Conservation (phyloP, 2,888 invertebrate species). For the Apantesis nais region DNA sequence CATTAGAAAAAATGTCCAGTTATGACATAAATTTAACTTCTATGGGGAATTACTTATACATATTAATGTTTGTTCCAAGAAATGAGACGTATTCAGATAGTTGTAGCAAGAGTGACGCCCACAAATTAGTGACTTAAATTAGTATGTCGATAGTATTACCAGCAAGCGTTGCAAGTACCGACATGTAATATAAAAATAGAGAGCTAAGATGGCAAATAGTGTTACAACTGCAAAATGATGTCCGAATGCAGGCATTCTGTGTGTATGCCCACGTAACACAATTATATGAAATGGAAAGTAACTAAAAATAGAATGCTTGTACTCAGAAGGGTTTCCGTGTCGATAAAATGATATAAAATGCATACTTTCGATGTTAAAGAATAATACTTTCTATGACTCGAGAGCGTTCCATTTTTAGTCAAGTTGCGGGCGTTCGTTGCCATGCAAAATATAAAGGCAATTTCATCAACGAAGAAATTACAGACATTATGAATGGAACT, state of each 20-base stretch:
- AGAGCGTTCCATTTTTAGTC: slow-evolving; percentile 80
- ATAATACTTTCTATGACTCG: slow-evolving; percentile 77
- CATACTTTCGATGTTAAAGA: slow-evolving; percentile 65
- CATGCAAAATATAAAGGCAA: slow-evolving; percentile 62
- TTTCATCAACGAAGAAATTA: slow-evolving; percentile 49
- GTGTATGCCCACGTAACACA: slow-evolving; percentile 21
- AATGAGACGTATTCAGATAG: slow-evolving; percentile 20
- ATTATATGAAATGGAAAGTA: slow-evolving; percentile 39
- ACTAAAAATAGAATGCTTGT: slow-evolving; percentile 36
- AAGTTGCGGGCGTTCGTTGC: slow-evolving; percentile 69
- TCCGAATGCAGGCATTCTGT: slow-evolving; percentile 32
- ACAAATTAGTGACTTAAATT: slow-evolving; percentile 33
- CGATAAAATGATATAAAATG: slow-evolving; percentile 60
- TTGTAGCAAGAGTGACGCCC: slow-evolving; percentile 41
- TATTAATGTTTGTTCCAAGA: slow-evolving; percentile 5
- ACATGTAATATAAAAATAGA: slow-evolving; percentile 43
- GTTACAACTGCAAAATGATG: slow-evolving; percentile 38
- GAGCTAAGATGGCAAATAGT: slow-evolving; percentile 29
- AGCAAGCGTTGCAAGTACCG: slow-evolving; percentile 34
- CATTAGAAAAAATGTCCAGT: slow-evolving; percentile 28
- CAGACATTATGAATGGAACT: slow-evolving; percentile 60
- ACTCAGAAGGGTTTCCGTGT: slow-evolving; percentile 48
- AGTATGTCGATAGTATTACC: slow-evolving; percentile 26
- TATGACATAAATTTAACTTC: slow-evolving; percentile 27
- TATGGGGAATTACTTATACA: slow-evolving; percentile 40